Evolutionary conservation across 2,888 invertebrate genomes (phyloP).

Genomic region (Diadegma fenestrale): DNA sequence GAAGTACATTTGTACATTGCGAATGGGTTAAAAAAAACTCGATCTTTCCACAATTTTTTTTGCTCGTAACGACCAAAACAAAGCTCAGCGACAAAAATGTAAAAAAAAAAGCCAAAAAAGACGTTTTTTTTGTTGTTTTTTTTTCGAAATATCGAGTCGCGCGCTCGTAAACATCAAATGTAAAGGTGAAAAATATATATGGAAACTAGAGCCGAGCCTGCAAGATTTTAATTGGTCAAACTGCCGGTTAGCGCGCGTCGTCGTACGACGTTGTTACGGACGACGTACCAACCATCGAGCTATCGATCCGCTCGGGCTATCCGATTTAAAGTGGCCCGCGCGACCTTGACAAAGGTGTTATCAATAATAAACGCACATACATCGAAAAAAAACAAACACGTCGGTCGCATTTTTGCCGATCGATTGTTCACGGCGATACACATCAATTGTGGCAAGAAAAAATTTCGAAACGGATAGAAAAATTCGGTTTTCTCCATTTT

Average conservation of each 20-base stretch:
- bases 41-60: background rate
- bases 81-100: background rate
- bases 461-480: background rate
- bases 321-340: conserved; percentile 69
- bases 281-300: conserved; percentile 69
- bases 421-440: background rate
- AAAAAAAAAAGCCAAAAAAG: background rate
- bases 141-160: background rate
- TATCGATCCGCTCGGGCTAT: conserved; percentile 70
- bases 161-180: background rate
- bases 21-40: conserved; percentile 31
- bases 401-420: background rate
- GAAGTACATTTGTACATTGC: conserved; percentile 50
- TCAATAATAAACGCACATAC: background rate
- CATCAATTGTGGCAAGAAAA: background rate
- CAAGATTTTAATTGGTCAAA: conserved; percentile 42
- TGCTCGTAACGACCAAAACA: background rate
- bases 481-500: background rate
- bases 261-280: conserved; percentile 52
- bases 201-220: background rate
- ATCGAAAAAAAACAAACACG: background rate
- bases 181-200: background rate
- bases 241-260: conserved; percentile 51
- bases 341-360: conserved; percentile 69
- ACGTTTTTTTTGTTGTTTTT: background rate